These are phyloP conservation scores for Hafferia zeledoni DNA, from an alignment of 2,797 vertebrate genomes.

Conservation along the genomic window DNA sequence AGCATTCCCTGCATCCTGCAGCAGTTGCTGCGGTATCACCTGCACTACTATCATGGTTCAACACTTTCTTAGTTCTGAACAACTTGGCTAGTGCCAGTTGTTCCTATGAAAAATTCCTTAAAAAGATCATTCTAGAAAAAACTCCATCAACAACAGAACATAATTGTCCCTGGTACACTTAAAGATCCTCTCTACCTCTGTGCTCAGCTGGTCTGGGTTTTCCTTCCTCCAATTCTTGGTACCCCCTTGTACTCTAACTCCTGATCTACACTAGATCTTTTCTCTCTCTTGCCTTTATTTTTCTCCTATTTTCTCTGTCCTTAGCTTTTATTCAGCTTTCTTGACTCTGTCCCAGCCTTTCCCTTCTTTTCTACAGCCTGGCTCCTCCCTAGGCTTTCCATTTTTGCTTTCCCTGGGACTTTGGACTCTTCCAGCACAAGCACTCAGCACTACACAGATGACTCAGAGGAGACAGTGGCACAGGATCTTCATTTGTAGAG, in stretches of 20 bases:
- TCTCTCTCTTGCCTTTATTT: not conserved
- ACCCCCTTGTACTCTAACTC: not conserved
- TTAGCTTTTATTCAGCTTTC: not conserved
- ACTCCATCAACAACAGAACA: fast-evolving
- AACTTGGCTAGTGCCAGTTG: not conserved
- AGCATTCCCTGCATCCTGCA: not conserved
- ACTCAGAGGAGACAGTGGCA: not conserved
- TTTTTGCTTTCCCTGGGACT: not conserved
- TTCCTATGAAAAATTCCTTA: not conserved
- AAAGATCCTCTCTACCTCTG: not conserved
- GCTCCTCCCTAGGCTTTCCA: not conserved
- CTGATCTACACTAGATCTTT: not conserved
- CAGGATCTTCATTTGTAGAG: not conserved
- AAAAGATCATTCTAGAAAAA: not conserved
- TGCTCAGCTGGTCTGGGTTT: not conserved
- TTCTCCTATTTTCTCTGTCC: not conserved
- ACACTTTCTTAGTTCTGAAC: not conserved
- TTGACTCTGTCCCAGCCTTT: not conserved
- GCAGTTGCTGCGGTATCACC: not conserved
- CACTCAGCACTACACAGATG: not conserved
- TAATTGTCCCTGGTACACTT: not conserved
- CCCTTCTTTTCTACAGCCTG: not conserved
- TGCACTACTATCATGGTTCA: not conserved
- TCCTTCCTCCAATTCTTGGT: not conserved
- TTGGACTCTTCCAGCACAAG: not conserved